These are phyloP conservation scores for Epinephelus fuscoguttatus DNA, from an alignment of 2,113 vertebrate genomes.

Conservation along the genomic window DNA sequence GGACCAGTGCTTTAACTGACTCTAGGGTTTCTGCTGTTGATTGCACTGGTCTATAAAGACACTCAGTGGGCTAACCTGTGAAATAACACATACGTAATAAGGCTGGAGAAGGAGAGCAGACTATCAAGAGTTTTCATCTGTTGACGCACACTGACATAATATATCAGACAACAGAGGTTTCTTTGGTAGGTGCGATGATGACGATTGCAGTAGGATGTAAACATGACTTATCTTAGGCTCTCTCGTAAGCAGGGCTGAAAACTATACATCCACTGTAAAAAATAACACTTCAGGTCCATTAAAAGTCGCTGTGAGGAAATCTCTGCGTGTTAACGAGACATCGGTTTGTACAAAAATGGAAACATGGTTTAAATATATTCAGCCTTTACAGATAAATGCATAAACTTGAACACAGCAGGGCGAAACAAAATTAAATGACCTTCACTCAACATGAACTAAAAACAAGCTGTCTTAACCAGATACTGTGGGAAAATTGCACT, in stretches of 20 bases:
- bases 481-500: slow-evolving; percentile 43
- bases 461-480: slow-evolving; percentile 34
- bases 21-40: not conserved
- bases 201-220: slow-evolving; percentile 56
- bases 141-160: slow-evolving; percentile 41
- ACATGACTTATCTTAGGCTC: slow-evolving; percentile 57
- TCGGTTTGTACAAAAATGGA: slow-evolving; percentile 69
- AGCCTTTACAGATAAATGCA: slow-evolving; percentile 41
- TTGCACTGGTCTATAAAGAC: slow-evolving; percentile 24
- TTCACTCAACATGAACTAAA: slow-evolving; percentile 44
- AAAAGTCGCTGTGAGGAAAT: slow-evolving; percentile 85
- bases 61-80: slow-evolving; percentile 39
- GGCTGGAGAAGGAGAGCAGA: slow-evolving; percentile 54
- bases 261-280: slow-evolving; percentile 81
- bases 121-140: slow-evolving; percentile 50
- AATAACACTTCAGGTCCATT: slow-evolving; percentile 85
- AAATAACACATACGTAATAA: slow-evolving; percentile 47
- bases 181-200: slow-evolving; percentile 75
- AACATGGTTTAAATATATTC: slow-evolving; percentile 47
- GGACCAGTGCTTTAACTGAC: slow-evolving; percentile 1
- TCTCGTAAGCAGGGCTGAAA: slow-evolving; percentile 79
- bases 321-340: slow-evolving; percentile 39
- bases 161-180: slow-evolving; percentile 66
- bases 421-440: slow-evolving; percentile 43
- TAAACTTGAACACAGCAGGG: slow-evolving; percentile 29